These are phyloP conservation scores for Barbus barbus DNA, from an alignment of 2,113 vertebrate genomes.

Conservation along the genomic window DNA sequence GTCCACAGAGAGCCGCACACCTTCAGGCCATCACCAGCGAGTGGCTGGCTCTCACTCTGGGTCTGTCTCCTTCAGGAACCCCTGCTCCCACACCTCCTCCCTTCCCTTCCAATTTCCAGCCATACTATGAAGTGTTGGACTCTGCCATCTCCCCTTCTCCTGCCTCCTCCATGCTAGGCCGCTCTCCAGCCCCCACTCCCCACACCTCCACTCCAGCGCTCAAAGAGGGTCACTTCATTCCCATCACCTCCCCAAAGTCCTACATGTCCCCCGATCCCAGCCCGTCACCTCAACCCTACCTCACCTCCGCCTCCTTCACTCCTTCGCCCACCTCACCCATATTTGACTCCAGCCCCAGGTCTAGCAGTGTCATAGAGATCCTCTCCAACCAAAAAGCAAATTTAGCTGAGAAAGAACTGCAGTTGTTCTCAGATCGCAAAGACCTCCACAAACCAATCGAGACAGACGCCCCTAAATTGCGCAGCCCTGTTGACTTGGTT, in stretches of 20 bases:
- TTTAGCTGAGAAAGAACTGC: conserved; percentile 42
- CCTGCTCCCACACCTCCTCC: conserved; percentile 63
- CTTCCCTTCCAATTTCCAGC: conserved; percentile 70
- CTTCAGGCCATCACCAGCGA: conserved; percentile 64
- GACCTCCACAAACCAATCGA: neutral
- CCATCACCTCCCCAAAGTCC: conserved; percentile 62
- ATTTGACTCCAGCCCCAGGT: conserved; percentile 51
- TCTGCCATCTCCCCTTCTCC: conserved; percentile 64
- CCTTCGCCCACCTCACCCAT: conserved; percentile 56
- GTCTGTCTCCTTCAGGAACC: conserved; percentile 63
- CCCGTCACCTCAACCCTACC: conserved; percentile 59
- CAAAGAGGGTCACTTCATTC: conserved; percentile 68
- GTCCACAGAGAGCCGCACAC: conserved; percentile 55
- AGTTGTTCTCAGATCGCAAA: conserved; percentile 52
- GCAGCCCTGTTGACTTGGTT: conserved; percentile 47
- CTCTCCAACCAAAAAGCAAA: conserved; percentile 23
- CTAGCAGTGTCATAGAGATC: conserved; percentile 54
- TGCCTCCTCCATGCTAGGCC: conserved; percentile 33
- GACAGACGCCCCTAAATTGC: conserved; percentile 14
- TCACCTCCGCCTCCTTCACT: conserved; percentile 52
- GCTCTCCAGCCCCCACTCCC: conserved; percentile 43
- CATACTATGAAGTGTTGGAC: conserved; percentile 71
- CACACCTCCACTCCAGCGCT: conserved; percentile 55
- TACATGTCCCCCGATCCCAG: conserved; percentile 60
- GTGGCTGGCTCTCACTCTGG: conserved; percentile 67